Conservation (phyloP, 2,113 vertebrate genomes). For the Butorides virescens region DNA sequence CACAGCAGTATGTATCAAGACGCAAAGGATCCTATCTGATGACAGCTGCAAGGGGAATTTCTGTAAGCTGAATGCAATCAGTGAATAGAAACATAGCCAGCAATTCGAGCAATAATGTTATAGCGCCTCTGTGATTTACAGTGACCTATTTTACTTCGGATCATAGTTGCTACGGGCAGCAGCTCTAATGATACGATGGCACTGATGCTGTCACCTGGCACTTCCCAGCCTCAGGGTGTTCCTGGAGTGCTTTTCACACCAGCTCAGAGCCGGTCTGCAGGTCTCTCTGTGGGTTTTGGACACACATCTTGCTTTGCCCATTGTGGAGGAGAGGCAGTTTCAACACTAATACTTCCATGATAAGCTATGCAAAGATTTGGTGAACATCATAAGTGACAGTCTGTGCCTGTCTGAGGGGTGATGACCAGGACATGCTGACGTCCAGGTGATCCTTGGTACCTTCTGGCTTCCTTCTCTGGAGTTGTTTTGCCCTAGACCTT, state of each 20-base stretch:
- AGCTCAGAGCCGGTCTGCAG: fast-evolving
- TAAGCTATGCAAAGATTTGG: neutral
- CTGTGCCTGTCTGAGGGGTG: neutral
- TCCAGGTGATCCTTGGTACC: neutral
- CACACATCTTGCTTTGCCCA: neutral
- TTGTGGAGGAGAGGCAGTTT: neutral
- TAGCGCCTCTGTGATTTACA: neutral
- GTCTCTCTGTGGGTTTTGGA: neutral
- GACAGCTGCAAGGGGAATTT: neutral
- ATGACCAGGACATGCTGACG: neutral
- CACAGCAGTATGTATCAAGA: neutral
- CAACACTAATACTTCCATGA: neutral
- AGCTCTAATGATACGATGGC: neutral
- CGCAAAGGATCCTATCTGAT: neutral
- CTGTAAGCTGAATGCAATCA: neutral
- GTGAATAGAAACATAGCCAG: neutral
- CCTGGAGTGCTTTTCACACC: neutral
- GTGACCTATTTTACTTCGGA: neutral
- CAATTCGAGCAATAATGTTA: fast-evolving
- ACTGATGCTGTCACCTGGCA: neutral
- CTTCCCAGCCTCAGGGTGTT: neutral
- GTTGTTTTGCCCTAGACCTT: neutral
- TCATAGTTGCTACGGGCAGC: neutral
- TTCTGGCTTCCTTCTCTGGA: neutral
- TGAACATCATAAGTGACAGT: neutral